Evolutionary conservation across 30 jellyfish, hydroid and myxozoan genomes (phyloP).

Genomic region (Turritopsis rubra): DNA sequence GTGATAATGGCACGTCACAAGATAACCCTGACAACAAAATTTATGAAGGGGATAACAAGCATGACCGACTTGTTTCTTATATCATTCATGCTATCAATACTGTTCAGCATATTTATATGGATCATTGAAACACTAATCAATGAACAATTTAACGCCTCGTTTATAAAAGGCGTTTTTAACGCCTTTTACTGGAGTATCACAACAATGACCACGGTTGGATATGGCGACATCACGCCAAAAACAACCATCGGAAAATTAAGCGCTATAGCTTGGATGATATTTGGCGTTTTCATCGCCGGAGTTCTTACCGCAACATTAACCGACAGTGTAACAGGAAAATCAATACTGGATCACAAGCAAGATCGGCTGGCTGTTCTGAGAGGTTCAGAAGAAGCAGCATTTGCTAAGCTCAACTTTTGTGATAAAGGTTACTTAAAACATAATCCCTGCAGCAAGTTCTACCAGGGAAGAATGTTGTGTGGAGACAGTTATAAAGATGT

Average conservation of each 20-base stretch:
- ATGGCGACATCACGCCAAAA: slow-evolving; percentile 73
- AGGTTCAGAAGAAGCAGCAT: background rate
- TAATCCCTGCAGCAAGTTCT: background rate
- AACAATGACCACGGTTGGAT: slow-evolving; percentile 71
- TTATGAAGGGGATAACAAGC: background rate
- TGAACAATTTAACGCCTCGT: background rate
- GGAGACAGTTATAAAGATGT: background rate
- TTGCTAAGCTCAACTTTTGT: background rate
- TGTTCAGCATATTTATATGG: background rate
- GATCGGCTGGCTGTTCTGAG: background rate
- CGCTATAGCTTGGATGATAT: background rate
- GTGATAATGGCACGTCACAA: background rate
- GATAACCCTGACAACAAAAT: background rate
- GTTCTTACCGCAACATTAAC: background rate
- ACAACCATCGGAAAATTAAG: slow-evolving; percentile 34
- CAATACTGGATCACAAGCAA: background rate
- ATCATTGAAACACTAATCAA: background rate
- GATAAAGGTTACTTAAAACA: background rate
- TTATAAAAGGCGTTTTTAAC: slow-evolving; percentile 48
- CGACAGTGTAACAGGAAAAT: background rate
- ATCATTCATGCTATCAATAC: background rate
- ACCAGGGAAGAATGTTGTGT: background rate
- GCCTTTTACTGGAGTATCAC: slow-evolving; percentile 53
- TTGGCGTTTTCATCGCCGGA: background rate
- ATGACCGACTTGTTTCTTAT: background rate